These are phyloP conservation scores for Cheilosia variabilis DNA, from an alignment of 2,888 invertebrate species.

Conservation along the genomic window DNA sequence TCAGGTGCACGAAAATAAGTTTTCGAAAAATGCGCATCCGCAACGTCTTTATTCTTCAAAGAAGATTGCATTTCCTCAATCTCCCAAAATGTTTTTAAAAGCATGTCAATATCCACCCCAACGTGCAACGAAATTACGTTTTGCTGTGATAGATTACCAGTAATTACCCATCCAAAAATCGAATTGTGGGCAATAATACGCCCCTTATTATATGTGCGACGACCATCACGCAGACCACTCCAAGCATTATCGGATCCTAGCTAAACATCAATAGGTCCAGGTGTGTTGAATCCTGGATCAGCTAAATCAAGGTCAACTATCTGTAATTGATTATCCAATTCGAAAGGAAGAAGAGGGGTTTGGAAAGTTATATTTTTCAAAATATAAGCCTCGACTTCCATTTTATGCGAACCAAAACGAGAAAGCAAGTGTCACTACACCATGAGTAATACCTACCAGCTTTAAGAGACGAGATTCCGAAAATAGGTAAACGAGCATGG, in stretches of 20 bases:
- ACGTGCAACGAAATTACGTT: background rate
- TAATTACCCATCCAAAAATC: background rate
- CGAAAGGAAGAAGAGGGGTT: conserved; percentile 1
- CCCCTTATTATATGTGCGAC: background rate
- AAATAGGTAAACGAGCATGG: background rate
- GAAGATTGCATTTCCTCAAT: too few species aligned
- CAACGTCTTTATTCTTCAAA: too few species aligned
- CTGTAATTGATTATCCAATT: too few species aligned
- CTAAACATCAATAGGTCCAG: too few species aligned
- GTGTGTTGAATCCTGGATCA: too few species aligned
- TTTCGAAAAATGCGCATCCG: too few species aligned
- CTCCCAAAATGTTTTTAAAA: too few species aligned
- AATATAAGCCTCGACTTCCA: background rate
- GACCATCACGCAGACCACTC: conserved; percentile 1
- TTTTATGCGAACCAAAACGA: background rate
- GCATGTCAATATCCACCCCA: conserved; percentile 1
- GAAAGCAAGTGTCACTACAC: background rate
- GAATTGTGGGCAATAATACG: background rate
- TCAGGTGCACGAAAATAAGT: too few species aligned
- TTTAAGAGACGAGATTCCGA: background rate
- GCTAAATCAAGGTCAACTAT: too few species aligned
- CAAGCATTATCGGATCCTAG: background rate
- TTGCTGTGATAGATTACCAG: conserved; percentile 1
- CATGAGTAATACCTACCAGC: background rate
- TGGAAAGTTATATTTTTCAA: background rate